A percentile compares a stretch with the other conserved stretches of the same genome.
These are phyloP conservation scores for Pandemis heparana DNA, from an alignment of 2,888 invertebrate species.

Conservation along the genomic window DNA sequence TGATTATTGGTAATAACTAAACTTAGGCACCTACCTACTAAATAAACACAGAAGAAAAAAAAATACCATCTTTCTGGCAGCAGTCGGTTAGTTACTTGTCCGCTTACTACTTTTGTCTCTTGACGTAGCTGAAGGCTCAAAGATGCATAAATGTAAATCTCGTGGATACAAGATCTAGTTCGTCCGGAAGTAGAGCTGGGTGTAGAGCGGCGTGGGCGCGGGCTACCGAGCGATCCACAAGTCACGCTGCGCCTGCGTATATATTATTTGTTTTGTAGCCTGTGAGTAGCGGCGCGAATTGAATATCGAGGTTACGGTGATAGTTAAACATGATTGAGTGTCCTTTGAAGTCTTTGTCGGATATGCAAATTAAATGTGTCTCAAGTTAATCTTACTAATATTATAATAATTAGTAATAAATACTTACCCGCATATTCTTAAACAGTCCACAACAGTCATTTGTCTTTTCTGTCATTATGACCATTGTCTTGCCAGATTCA, in stretches of 20 bases:
- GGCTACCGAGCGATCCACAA: constrained; percentile 49
- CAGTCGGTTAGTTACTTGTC: too few species aligned
- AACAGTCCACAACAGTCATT: too few species aligned
- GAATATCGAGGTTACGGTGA: constrained; percentile 47
- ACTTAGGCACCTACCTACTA: too few species aligned
- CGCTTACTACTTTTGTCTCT: too few species aligned
- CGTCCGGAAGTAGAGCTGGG: constrained; percentile 49
- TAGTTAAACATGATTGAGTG: constrained; percentile 4
- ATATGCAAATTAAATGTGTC: not conserved
- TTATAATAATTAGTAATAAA: too few species aligned
- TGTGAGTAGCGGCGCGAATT: constrained; percentile 52
- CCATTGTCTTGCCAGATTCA: too few species aligned
- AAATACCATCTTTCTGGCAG: too few species aligned
- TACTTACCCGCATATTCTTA: too few species aligned
- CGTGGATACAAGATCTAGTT: constrained; percentile 55
- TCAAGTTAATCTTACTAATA: not conserved
- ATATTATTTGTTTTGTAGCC: constrained; percentile 57
- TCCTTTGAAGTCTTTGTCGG: not conserved
- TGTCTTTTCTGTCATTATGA: too few species aligned
- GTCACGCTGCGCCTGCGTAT: constrained; percentile 55
- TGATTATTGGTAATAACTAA: too few species aligned
- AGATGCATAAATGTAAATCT: constrained; percentile 33
- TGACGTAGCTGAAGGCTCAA: constrained; percentile 4
- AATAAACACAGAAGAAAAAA: too few species aligned
- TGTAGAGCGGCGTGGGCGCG: constrained; percentile 58